Percentiles rank a stretch among this genome's conserved stretches.
These are phyloP conservation scores for Setipinna tenuifilis DNA, from an alignment of 2,797 vertebrate genomes.

Conservation along the genomic window DNA sequence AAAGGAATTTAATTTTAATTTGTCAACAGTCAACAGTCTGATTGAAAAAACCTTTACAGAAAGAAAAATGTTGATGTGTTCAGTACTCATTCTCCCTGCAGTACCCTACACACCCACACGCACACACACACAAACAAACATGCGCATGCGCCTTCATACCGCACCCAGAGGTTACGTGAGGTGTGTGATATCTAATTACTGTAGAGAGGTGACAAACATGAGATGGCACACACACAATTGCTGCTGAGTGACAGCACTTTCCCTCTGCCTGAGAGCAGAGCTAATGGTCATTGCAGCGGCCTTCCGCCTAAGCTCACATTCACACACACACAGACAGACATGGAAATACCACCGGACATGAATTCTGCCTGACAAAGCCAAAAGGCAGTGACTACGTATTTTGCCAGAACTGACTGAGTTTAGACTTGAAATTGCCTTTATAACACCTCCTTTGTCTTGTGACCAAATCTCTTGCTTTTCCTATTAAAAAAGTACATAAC, in stretches of 20 bases:
- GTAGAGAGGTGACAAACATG: constrained; percentile 15
- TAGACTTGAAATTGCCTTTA: too few relatives aligned
- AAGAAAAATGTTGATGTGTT: too few relatives aligned
- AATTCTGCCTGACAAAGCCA: too few relatives aligned
- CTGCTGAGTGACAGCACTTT: background rate
- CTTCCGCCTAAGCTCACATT: background rate
- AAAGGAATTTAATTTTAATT: background rate
- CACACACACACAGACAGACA: background rate
- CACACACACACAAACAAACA: background rate
- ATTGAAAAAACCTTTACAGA: background rate
- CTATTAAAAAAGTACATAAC: too few relatives aligned
- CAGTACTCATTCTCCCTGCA: background rate
- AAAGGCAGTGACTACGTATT: too few relatives aligned
- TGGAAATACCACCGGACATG: background rate
- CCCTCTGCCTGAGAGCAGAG: background rate
- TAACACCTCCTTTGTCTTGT: too few relatives aligned
- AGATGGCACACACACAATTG: constrained; percentile 13
- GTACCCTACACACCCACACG: background rate
- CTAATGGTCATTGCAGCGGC: background rate
- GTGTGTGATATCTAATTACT: constrained; percentile 16
- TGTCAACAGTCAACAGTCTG: too few relatives aligned
- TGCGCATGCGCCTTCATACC: background rate
- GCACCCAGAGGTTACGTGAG: background rate
- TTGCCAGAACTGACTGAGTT: too few relatives aligned
- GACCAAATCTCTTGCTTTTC: too few relatives aligned